Base-by-base conservation (phyloP, 1,140 invertebrate genomes). In the Pemphigus obesinymphae region DNA sequence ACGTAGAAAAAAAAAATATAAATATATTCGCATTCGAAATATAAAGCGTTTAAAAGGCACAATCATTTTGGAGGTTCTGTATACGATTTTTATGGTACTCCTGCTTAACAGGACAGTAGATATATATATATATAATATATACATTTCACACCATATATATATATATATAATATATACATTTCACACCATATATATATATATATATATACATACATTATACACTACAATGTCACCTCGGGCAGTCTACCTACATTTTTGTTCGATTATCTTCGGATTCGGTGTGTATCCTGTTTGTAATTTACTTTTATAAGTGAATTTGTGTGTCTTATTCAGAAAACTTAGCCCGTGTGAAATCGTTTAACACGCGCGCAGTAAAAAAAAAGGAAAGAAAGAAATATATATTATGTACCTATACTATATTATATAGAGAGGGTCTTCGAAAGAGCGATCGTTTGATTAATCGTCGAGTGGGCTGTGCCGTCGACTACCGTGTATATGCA, bases 221-320 rank as follows among this genome's bases (percentile, higher is more conserved):
- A 70, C 20, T 40, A 75, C 72, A 75, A 75, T 50, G 72, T 48
- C 72, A 40, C 72, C 53, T 75, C 72, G 20, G 72, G 72, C 45
- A 75, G 72, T 75, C 72, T 31, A 23, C 43, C 31, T 29, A 58
- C 73, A 76, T 76, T 76, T 76, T 53, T 76, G 40, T 37, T 26
- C 73, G 50, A 76, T 76, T 76, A 76, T 76, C 73, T 29, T 29
- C 73, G 73, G 31, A 76, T 58, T 76, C 10, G 50, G 11, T 34
- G 73, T 76, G 73, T 37, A 76, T 76, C 73, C 73, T 76, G 73
- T 76, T 76, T 17, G 10, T 55, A 75, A 70, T 70, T 70, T 70
- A 70, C 37, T 70, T 70, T 40, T 70, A 43, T 70, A 43, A 10
- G 66, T n/a, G n/a, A n/a, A n/a, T n/a, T n/a, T n/a, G n/a, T n/a